phyloP scores from a whole-genome alignment of 2,888 invertebrate species.

The Apantesis nais region DNA sequence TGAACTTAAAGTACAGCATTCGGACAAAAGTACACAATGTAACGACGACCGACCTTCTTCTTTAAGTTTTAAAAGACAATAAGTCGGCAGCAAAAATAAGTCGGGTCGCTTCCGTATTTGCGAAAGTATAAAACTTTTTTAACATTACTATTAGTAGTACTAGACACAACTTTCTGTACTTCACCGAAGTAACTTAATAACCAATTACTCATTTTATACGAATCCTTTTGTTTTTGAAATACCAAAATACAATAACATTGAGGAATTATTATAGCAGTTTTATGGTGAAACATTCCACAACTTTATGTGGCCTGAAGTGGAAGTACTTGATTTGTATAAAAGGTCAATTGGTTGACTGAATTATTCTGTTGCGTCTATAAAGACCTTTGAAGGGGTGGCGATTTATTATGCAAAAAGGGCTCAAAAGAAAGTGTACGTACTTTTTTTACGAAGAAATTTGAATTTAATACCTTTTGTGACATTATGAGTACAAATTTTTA shows the following conservation, averaged over 20 bases:
- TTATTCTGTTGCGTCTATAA: neutral
- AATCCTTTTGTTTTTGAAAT: conserved; percentile 28
- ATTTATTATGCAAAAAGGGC: neutral
- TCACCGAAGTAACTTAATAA: conserved; percentile 38
- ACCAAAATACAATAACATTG: conserved; percentile 15
- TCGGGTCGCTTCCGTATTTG: conserved; percentile 40
- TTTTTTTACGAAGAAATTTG: neutral
- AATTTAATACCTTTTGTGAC: no score
- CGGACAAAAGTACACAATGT: conserved; percentile 19
- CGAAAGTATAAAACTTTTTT: conserved; percentile 57
- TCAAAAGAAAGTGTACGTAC: neutral
- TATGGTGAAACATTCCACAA: conserved; percentile 17
- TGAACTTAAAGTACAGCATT: conserved; percentile 8
- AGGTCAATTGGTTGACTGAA: neutral
- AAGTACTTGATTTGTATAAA: conserved; percentile 9
- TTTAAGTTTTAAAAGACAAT: conserved; percentile 56
- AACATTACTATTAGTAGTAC: conserved; percentile 57
- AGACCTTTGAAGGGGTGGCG: neutral
- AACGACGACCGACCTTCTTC: conserved; percentile 30
- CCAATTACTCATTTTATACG: conserved; percentile 45
- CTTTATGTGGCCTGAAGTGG: conserved; percentile 24
- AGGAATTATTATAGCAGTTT: conserved; percentile 23
- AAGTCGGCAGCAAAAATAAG: conserved; percentile 54
- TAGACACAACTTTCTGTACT: conserved; percentile 28
- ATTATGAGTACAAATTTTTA: no score